Evolutionary conservation across 2,113 vertebrate genomes (phyloP), one percentile per base, ranked within the genome.

Genomic region (Leptosomus discolor): DNA sequence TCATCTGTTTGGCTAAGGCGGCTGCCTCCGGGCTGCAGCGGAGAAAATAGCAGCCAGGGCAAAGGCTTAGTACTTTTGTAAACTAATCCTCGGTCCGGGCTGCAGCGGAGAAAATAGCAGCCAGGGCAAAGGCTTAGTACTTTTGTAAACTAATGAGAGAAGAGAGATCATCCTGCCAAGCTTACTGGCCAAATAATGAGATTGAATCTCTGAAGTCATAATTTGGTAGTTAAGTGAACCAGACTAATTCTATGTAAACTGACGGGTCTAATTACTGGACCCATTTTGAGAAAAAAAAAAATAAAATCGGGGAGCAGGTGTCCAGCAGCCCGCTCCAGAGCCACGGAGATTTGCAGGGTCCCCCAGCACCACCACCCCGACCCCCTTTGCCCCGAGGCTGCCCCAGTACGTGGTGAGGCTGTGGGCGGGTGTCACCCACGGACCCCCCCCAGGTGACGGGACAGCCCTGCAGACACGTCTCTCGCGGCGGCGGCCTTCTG

Each of bases 351-450:
- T 4, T 3, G 7, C 23, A 13, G 65, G 74, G 12, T 29, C n/a
- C 57, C 8, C 17, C 12, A 29, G 46, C 41, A 24, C 53, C 43
- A 8, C 1, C 34, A 39, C 15, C 58, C 53, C 39, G 1, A 3
- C 4, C 23, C 30, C 16, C 54, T 53, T 23, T 16, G 43, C 57
- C 36, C 64, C 2, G 12, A 8, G 53, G 11, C 68, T 70, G 34
- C 46, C 64, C 17, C 0, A 1, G 71, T 2, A 2, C 23, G 5
- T 3, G 12, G 13, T 6, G 27, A 23, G 19, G n/a, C 8, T 22
- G 60, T 6, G 3, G 65, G 17, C 4, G 16, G 11, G 24, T 27
- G 43, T 48, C 11, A 16, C 83, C 17, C 10, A 2, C 23, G 1
- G 22, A 16, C 22, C 6, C 2, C 29, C 41, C 32, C 12, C 0